Base-by-base conservation (phyloP, 2,797 vertebrate genomes). In the Megaceryle alcyon region DNA sequence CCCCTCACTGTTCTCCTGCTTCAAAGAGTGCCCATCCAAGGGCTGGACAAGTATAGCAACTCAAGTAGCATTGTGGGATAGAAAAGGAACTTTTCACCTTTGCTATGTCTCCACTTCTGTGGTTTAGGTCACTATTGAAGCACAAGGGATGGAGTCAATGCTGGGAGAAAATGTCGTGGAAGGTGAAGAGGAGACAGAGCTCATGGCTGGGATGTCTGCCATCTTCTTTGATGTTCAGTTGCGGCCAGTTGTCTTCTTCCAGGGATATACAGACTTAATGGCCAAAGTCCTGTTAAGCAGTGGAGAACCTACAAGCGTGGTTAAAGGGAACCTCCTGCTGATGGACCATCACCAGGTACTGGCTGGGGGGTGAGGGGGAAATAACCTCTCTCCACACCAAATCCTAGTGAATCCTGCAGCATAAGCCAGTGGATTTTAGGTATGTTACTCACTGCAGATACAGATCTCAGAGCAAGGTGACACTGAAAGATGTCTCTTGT, bases 251-350 rank as follows among this genome's bases (percentile, higher is more conserved):
- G 0, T 94, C 76, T 98, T 98, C 90, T 98, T 98, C 92, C 90
- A 94, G 69, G 98, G 98, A 1, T 98, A 98, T 59, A 56, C 96
- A 83, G 98, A 98, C 57, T 87, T 98, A 9, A 97, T 98, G 96
- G 92, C 96, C 66, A 98, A 98, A 85, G 92, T 98, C 35, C 92
- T 98, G 54, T 46, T 96, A 49, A 97, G 94, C 82, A 96, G 81
- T 1, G 95, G 73, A 84, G 96, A 97, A 26, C 96, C 98, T 59
- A 96, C 88, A 31, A 98, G 84, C 0, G 77, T 98, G 63, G 63
- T 98, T 41, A 97, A 82, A 91, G 98, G 97, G 66, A 98, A 97
- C 83, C 88, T 98, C 29, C 80, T 98, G 33, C 76, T 98, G 82
- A 97, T 98, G 81, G 97, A 98, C 77, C 97, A 98, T 60, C 95